phyloP scores from a whole-genome alignment of 2,113 vertebrate genomes.

The Hippocampus abdominalis region DNA sequence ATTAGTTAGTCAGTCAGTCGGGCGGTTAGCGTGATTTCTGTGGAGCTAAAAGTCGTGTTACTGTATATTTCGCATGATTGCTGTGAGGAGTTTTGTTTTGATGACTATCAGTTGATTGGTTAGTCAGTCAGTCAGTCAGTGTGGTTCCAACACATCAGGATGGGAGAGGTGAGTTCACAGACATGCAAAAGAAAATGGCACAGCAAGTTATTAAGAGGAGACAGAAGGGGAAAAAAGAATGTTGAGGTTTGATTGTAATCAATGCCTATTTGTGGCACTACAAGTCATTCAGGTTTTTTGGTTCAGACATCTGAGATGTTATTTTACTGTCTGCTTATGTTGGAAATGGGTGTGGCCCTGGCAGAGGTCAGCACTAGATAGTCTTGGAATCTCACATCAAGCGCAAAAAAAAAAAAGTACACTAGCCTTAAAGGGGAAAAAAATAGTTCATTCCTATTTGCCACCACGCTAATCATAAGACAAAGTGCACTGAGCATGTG shows the following conservation, averaged over 20 bases:
- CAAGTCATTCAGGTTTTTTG: neutral
- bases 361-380: neutral
- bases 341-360: neutral
- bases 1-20: too few species aligned
- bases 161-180: too few species aligned
- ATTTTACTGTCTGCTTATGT: neutral
- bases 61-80: too few species aligned
- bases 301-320: neutral
- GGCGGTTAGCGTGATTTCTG: too few species aligned
- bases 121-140: too few species aligned
- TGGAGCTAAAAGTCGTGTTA: too few species aligned
- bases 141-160: too few species aligned
- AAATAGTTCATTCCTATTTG: neutral
- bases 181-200: too few species aligned
- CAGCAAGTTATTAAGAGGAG: too few species aligned
- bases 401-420: neutral
- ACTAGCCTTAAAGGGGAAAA: neutral
- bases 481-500: neutral
- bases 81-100: too few species aligned
- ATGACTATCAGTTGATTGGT: too few species aligned
- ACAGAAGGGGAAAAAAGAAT: neutral
- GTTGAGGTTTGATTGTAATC: neutral
- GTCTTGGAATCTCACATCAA: neutral
- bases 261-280: neutral
- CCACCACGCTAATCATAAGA: neutral